A percentile compares a stretch with the other conserved stretches of the same genome.
Evolutionary conservation across 2,113 vertebrate species (phyloP).

Genomic region (Phrynosoma blainvillii): DNA sequence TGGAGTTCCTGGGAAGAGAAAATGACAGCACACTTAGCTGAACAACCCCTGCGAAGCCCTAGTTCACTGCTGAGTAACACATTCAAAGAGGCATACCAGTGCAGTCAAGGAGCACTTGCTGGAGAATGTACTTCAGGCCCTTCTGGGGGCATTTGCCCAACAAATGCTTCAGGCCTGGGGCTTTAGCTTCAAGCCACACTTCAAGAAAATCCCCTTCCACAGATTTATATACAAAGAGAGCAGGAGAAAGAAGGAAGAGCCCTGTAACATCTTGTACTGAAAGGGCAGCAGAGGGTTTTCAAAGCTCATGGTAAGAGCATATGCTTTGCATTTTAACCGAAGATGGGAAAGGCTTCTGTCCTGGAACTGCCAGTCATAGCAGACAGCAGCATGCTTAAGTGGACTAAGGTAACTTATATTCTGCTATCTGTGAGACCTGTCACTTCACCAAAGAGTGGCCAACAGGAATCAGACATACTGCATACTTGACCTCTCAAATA

Average conservation of each 20-base stretch:
- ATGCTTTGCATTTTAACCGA: neutral
- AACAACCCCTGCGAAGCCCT: neutral
- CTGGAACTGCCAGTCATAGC: no score
- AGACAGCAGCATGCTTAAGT: neutral
- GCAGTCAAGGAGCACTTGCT: no score
- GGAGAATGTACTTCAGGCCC: neutral
- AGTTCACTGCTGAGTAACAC: neutral
- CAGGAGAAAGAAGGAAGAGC: neutral
- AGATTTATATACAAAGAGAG: neutral
- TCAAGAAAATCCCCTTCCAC: neutral
- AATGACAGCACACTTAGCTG: rapidly evolving
- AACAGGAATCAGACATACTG: neutral
- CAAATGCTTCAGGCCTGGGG: neutral
- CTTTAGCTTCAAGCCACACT: neutral
- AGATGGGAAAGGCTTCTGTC: neutral
- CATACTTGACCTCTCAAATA: neutral
- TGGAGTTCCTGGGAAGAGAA: conserved; percentile 83
- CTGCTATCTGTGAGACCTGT: no score
- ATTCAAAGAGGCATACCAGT: neutral
- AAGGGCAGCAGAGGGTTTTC: neutral
- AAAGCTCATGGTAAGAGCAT: neutral
- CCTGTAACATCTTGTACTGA: neutral
- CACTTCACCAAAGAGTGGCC: neutral
- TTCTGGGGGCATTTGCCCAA: neutral
- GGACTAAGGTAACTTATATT: neutral